Base-by-base conservation (phyloP, 64 coral and sea anemone species). In the Acropora tenuis region DNA sequence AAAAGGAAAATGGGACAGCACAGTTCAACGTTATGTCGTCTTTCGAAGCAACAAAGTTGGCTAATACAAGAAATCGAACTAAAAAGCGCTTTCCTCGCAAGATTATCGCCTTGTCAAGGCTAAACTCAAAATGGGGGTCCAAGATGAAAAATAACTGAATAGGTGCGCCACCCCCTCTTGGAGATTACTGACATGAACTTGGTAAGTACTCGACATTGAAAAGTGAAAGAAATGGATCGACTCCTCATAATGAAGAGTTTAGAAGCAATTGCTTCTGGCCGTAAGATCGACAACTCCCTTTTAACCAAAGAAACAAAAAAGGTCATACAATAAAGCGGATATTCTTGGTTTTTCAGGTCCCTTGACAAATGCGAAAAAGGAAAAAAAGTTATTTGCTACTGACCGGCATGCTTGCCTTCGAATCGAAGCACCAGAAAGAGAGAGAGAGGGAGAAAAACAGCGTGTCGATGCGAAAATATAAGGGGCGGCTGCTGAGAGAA, bases 381-480 rank as follows among this genome's bases (percentile, higher is more conserved):
- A 76, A 55, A 53, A 5, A 89, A 55, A 74, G 43, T 11, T 66
- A 8, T 42, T 1, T 2, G 6, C 3, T 18, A 90, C 95, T 83
- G 61, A 96, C 95, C 95, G 91, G 88, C 95, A 96, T 96, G 61
- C 77, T 40, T 59, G 52, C 79, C 52, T 87, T 88, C 76, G 76
- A 92, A 92, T 81, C 77, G 52, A 81, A 95, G 84, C 88, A 93
- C 91, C 88, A 96, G 93, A 95, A 83, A 87, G 88, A 87, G 30
- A 30, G 88, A 87, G 88, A 87, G 0, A 30, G 88, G 80, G 88
- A 87, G 86, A 40, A 81, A 80, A 88, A 80, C 52, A 43, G 73
- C 88, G 82, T 20, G 63, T 78, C 78, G 90, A 78, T 30, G 94
- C 75, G 74, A 80, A 73, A 66, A 96, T 96, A 84, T 93, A 12